Evolutionary conservation across 2,113 vertebrate genomes (phyloP).

Genomic region (Rhipidura dahli): DNA sequence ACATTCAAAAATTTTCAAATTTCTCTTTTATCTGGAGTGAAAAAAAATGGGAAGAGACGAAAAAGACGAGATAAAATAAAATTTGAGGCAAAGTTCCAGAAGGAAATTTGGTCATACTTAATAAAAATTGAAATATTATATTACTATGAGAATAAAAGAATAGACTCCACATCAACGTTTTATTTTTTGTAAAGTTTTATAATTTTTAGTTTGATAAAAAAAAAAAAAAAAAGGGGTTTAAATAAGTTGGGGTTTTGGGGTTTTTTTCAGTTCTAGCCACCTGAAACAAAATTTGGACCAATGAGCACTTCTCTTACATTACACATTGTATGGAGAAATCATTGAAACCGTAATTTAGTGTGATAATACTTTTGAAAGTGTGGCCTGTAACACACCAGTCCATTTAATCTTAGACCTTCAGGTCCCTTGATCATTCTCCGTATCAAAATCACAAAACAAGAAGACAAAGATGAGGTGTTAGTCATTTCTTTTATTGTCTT

Average conservation of each 20-base stretch:
- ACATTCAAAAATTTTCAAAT: not conserved
- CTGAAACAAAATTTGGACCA: not conserved
- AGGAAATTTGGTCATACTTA: not conserved
- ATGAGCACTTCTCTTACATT: not conserved
- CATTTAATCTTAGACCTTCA: not conserved
- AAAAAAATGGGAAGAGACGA: not conserved
- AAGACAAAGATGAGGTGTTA: not conserved
- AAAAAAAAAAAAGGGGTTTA: rapidly evolving
- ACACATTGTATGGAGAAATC: not conserved
- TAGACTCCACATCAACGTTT: rapidly evolving
- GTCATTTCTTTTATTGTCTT: not conserved
- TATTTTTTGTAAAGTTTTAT: not conserved
- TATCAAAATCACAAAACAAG: not conserved
- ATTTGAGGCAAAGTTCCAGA: not conserved
- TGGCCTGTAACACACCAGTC: not conserved
- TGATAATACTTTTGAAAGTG: not conserved
- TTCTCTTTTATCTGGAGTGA: not conserved
- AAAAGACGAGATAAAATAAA: not conserved
- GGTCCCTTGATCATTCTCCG: not conserved
- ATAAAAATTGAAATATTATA: not conserved
- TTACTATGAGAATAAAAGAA: not conserved
- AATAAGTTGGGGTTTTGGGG: no score
- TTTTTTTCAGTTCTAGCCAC: not conserved
- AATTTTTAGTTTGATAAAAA: not conserved
- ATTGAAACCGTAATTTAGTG: not conserved